Conservation (phyloP, 2,113 vertebrate genomes). For the Elachura formosa region DNA sequence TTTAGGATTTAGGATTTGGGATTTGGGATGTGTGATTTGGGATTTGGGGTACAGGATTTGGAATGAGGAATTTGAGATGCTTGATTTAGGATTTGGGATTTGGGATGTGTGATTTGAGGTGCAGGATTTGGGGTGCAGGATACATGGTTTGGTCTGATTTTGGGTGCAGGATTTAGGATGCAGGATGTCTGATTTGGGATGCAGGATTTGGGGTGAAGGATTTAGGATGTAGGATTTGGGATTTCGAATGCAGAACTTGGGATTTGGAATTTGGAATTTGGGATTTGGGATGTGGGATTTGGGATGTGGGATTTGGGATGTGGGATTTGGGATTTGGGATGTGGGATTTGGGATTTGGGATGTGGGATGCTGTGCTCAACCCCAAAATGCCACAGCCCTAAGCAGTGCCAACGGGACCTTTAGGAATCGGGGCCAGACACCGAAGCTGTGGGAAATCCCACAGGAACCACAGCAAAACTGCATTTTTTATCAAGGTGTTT, state of each 20-base stretch:
- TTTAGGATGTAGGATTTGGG: not conserved
- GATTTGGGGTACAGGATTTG: not conserved
- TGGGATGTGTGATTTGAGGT: too few relatives aligned
- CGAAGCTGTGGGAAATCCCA: not conserved
- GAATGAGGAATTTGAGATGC: not conserved
- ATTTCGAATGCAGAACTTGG: too few relatives aligned
- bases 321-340: too few relatives aligned
- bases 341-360: too few relatives aligned
- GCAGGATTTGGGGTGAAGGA: too few relatives aligned
- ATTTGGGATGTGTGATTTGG: not conserved
- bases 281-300: not conserved
- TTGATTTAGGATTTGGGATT: too few relatives aligned
- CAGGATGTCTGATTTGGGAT: not conserved
- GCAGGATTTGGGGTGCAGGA: too few relatives aligned
- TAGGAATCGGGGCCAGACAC: not conserved
- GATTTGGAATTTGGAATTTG: not conserved
- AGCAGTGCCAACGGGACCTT: too few relatives aligned
- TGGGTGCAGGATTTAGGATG: not conserved
- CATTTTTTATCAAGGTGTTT: fast-evolving
- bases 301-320: not conserved
- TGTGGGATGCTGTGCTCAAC: too few relatives aligned
- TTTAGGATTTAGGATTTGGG: not conserved
- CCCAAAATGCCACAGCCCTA: too few relatives aligned
- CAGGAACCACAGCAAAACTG: not conserved
- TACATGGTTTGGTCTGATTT: too few relatives aligned